Evolutionary conservation across 2,797 vertebrate species (phyloP).

Genomic region (Pipistrellus pygmaeus): DNA sequence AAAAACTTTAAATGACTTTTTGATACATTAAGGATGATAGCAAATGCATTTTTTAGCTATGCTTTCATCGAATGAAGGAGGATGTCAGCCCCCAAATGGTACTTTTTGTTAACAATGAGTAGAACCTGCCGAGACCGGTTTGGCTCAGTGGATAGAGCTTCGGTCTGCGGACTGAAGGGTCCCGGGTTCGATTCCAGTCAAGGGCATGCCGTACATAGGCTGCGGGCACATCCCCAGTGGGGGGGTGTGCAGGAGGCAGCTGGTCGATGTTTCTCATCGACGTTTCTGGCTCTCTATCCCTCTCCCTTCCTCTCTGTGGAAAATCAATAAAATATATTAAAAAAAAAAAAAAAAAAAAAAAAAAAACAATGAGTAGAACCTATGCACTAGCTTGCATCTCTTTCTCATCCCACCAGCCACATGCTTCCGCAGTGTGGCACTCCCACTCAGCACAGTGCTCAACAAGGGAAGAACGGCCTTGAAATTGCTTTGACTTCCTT

Average conservation of each 20-base stretch:
- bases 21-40: slow-evolving; percentile 15
- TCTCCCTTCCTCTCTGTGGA: too few species aligned
- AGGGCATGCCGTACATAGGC: too few species aligned
- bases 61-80: neutral
- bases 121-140: neutral
- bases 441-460: neutral
- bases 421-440: neutral
- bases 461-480: neutral
- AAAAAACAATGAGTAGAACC: neutral
- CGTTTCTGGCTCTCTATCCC: too few species aligned
- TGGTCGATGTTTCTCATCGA: too few species aligned
- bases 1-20: neutral
- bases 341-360: too few species aligned
- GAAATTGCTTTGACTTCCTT: neutral
- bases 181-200: too few species aligned
- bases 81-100: neutral
- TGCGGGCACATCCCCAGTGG: too few species aligned
- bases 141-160: too few species aligned
- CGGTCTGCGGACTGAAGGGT: too few species aligned
- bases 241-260: too few species aligned
- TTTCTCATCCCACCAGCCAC: neutral
- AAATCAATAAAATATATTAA: too few species aligned
- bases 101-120: neutral
- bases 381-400: neutral
- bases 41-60: neutral